Evolutionary conservation across 2,888 invertebrate species (phyloP).

Genomic region (Lepas anatifera): DNA sequence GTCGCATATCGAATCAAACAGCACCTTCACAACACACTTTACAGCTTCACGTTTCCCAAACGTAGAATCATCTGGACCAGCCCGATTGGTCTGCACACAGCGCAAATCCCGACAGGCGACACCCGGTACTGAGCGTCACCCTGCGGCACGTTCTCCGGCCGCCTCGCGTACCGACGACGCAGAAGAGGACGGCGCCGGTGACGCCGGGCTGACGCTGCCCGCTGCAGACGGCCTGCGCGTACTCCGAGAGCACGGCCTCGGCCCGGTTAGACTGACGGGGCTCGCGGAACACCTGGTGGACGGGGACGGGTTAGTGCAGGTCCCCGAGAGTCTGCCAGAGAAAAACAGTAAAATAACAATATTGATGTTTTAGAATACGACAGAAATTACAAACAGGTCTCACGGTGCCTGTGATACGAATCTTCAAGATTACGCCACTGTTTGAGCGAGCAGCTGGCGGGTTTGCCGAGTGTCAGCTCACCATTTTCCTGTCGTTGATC

Average conservation of each 20-base stretch:
- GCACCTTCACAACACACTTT: background rate
- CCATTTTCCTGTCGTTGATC: constrained; percentile 54
- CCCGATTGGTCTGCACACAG: too few relatives aligned
- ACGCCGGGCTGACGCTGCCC: constrained; percentile 27
- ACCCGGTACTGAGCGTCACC: too few relatives aligned
- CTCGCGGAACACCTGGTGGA: constrained; percentile 53
- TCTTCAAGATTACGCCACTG: too few relatives aligned
- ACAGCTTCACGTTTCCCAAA: background rate
- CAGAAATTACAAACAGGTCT: too few relatives aligned
- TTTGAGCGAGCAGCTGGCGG: too few relatives aligned
- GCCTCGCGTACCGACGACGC: constrained; percentile 94
- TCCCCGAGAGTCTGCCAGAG: background rate
- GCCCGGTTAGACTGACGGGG: constrained; percentile 53
- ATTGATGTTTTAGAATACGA: constrained; percentile 4
- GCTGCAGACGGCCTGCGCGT: constrained; percentile 31
- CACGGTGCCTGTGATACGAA: too few relatives aligned
- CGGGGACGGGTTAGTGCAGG: background rate
- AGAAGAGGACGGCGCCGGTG: constrained; percentile 71
- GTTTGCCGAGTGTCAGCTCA: too few relatives aligned
- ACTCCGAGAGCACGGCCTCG: constrained; percentile 58
- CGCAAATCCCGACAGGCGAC: too few relatives aligned
- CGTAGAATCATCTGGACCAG: background rate
- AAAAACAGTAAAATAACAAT: background rate
- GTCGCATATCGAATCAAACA: too few relatives aligned
- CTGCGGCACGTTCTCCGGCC: too few relatives aligned